These are phyloP conservation scores for Cottus gobio DNA, from an alignment of 2,113 vertebrate species.

Conservation along the genomic window DNA sequence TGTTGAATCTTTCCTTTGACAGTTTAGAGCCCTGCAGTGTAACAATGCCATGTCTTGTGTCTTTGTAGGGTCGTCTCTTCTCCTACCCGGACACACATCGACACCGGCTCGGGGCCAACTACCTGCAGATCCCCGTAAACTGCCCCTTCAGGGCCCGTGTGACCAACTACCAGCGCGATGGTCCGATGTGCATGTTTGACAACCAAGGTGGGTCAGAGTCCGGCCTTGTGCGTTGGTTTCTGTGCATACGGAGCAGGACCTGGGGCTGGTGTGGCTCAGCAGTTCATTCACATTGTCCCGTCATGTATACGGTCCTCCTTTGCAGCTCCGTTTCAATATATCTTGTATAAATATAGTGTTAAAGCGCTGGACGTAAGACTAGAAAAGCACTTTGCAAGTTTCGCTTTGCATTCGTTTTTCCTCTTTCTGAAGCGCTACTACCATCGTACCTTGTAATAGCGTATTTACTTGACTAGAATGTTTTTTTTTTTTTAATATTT, in stretches of 20 bases:
- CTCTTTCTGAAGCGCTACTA: too few relatives aligned
- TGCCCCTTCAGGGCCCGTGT: slow-evolving; percentile 91
- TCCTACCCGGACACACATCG: slow-evolving; percentile 95
- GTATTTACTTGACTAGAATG: background rate
- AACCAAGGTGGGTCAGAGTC: slow-evolving; percentile 85
- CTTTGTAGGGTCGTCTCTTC: slow-evolving; percentile 92
- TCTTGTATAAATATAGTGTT: too few relatives aligned
- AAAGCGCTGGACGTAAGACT: too few relatives aligned
- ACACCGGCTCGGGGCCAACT: slow-evolving; percentile 95
- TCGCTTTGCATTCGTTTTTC: too few relatives aligned
- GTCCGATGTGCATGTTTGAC: slow-evolving; percentile 92
- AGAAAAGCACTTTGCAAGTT: too few relatives aligned
- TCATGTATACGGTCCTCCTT: too few relatives aligned
- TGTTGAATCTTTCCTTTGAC: background rate
- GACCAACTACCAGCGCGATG: slow-evolving; percentile 95
- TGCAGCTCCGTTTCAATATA: too few relatives aligned
- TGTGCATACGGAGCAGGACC: background rate
- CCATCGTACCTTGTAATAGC: background rate
- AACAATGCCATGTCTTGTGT: background rate
- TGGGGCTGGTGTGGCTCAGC: background rate
- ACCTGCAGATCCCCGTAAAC: slow-evolving; percentile 95
- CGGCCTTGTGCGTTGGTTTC: background rate
- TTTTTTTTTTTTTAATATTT: background rate
- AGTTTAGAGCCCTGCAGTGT: background rate
- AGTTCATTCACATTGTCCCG: too few relatives aligned